phyloP scores from a whole-genome alignment of 1,140 invertebrate genomes.

The Drosophila bocki region DNA sequence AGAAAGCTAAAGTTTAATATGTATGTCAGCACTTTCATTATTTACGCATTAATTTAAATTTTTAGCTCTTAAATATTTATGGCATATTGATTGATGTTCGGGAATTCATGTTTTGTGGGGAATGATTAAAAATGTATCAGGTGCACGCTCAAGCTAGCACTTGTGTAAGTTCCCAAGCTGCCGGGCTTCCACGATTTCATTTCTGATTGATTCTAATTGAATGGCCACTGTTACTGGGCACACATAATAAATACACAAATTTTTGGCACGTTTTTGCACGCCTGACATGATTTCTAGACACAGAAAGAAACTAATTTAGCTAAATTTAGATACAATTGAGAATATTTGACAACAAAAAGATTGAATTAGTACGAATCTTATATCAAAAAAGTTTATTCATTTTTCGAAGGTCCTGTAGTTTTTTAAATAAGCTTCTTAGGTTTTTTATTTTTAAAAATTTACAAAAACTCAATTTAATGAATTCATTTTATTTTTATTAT shows the following conservation, averaged over 20 bases:
- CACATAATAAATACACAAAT: conserved; percentile 17
- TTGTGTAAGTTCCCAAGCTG: conserved; percentile 46
- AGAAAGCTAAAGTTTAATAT: neutral
- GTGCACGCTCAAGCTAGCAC: neutral
- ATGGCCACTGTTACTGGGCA: conserved; percentile 27
- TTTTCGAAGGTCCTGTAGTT: neutral
- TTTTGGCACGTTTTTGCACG: conserved; percentile 71
- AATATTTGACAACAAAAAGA: neutral
- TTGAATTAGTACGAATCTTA: neutral
- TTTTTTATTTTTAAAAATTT: neutral
- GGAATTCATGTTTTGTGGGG: conserved; percentile 38
- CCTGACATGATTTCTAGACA: conserved; percentile 47
- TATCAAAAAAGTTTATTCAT: neutral
- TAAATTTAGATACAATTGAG: neutral
- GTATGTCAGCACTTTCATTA: neutral
- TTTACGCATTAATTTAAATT: conserved; percentile 3
- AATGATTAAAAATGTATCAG: conserved; percentile 38
- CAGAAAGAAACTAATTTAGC: conserved; percentile 1
- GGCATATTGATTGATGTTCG: conserved; percentile 47
- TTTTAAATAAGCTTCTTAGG: neutral
- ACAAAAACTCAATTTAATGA: neutral
- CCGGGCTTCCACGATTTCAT: conserved; percentile 3
- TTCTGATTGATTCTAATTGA: conserved; percentile 70
- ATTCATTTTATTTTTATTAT: neutral
- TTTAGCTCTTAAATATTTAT: conserved; percentile 31